Conservation (phyloP, 2,113 vertebrate species). For the Saimiri boliviensis region DNA sequence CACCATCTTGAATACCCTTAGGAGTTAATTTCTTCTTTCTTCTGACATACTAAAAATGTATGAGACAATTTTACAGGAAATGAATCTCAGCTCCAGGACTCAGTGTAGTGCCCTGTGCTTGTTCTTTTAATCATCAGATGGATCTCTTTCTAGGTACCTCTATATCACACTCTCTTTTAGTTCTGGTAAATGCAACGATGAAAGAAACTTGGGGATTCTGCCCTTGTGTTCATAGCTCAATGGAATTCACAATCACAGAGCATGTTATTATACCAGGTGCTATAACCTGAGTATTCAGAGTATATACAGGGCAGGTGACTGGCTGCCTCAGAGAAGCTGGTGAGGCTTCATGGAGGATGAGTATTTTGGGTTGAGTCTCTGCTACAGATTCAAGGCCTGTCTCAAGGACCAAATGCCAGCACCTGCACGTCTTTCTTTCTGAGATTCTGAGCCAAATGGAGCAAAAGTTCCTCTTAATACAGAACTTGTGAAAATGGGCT, state of each 20-base stretch:
- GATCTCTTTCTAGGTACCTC: not conserved
- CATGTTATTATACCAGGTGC: fast-evolving
- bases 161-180: not conserved
- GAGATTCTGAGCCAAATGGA: not conserved
- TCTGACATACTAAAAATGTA: not conserved
- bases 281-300: not conserved
- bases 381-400: not conserved
- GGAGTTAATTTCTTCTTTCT: not conserved
- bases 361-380: not conserved
- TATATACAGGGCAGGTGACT: not conserved
- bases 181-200: not conserved
- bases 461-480: not conserved
- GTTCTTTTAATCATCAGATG: not conserved
- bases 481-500: not conserved
- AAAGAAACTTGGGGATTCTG: not conserved
- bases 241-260: not conserved
- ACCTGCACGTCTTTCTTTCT: not conserved
- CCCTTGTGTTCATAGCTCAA: not conserved
- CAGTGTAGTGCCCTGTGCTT: not conserved
- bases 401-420: not conserved
- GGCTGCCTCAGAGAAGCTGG: not conserved
- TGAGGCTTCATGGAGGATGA: not conserved
- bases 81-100: not conserved
- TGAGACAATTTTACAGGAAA: not conserved
- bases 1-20: not conserved